These are phyloP conservation scores for Callithrix jacchus DNA, from an alignment of 2,113 vertebrate species.

Conservation along the genomic window DNA sequence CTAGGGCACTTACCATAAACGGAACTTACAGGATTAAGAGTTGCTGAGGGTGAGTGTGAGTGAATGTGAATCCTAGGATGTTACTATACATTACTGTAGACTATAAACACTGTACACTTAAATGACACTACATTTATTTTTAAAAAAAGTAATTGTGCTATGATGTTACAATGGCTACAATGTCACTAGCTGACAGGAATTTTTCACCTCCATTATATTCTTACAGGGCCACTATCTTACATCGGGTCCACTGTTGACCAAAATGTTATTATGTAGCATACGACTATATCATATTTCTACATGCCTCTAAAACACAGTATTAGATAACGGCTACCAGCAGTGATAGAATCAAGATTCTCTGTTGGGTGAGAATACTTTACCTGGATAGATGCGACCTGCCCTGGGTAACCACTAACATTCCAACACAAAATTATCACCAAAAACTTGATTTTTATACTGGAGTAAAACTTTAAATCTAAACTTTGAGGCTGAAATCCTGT, in stretches of 20 bases:
- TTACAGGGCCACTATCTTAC: not conserved
- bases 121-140: not conserved
- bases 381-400: not conserved
- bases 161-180: not conserved
- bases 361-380: not conserved
- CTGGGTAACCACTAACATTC: not conserved
- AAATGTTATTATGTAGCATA: not conserved
- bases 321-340: not conserved
- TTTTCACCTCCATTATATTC: not conserved
- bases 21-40: not conserved
- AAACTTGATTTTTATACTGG: not conserved
- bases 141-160: not conserved
- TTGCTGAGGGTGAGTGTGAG: not conserved
- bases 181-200: not conserved
- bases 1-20: not conserved
- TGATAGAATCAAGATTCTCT: not conserved
- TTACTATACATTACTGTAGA: not conserved
- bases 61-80: not conserved
- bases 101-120: not conserved
- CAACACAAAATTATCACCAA: not conserved
- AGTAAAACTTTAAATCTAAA: conserved; percentile 45
- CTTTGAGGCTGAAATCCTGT: not conserved
- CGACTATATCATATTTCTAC: not conserved
- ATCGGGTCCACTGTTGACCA: not conserved
- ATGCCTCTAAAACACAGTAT: not conserved